Base-by-base conservation (phyloP, 2,888 invertebrate genomes). In the Heterodera filipjevi region DNA sequence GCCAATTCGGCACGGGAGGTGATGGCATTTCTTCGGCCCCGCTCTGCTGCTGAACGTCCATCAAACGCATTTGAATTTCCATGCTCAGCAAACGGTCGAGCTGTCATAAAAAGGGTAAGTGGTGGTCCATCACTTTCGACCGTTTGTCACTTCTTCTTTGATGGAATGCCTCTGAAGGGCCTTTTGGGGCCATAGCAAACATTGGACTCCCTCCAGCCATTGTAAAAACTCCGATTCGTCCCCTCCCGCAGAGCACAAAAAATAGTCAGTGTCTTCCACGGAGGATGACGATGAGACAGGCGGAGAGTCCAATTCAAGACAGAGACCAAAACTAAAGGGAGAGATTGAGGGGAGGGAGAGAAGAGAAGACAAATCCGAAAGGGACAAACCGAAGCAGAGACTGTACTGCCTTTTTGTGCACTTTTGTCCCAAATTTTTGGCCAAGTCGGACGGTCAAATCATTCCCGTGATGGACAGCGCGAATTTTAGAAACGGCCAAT, bases 381-480 rank as follows among this genome's bases (percentile, higher is more conserved):
- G 3, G 35, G 49, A n/a, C 35, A n/a, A 10, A 73, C 33, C 75
- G 78, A 19, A 79, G 39, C 16, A 68, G 33, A 12, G 76, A 39
- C 12, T 79, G 79, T 49, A 49, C 8, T 12, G 73, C 76, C 75
- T 82, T 82, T 68, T 82, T 82, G 27, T 78, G 76, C 32, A 77
- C 71, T 66, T 82, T 82, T 2, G 53, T 53, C 53, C 78, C 78
- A 27, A 68, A 64, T 59, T 79, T 82, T 35, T 78, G 79, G 30
- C 71, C 49, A 44, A 82, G 53, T 33, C 68, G 76, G n/a, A 79
- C 78, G 59, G 59, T 79, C 76, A 82, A 80, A 71, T 82, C 79
- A 35, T 46, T 46, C 16, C 82, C 82, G 32, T 68, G 71, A 35
- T 82, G 27, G 27, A 82, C 68, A 14, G 74, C 53, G 32, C 77